Evolutionary conservation across 2,888 invertebrate genomes (phyloP), one percentile per base, ranked within the genome.

Genomic region (Noctua janthina): DNA sequence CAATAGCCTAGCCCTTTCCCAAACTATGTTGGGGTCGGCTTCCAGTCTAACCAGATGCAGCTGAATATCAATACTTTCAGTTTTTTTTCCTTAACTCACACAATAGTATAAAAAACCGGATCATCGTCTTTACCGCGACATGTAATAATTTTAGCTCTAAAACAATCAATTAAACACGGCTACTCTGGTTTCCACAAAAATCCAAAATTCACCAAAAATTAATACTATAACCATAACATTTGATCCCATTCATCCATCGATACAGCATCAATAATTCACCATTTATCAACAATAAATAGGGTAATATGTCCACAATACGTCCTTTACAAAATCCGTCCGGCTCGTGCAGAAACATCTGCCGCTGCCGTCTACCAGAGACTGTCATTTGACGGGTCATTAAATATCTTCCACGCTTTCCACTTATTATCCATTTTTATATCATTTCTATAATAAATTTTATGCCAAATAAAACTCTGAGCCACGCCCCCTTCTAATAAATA

Each of bases 341-440:
- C 93, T 93, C 93, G 94, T 94, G 94, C 90, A 92, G 87, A 88
- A 91, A 91, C 95, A 95, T 94, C 95, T 95, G 95, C 89, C 88
- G 54, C 95, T 95, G 95, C 89, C 88, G 54, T 17, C 59, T n/a
- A 59, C 13, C 76, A 85, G 79, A 39, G 39, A 84, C 82, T 86
- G n/a, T 84, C 89, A 94, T 96, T 95, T 94, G 93, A 84, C 94
- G 95, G 92, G 87, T 95, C 96, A 96, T 96, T 96, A 93, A 94
- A 92, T 91, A 87, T 86, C 87, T 87, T 87, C 84, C 95, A 96
- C 96, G 95, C 95, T 95, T 96, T 94, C 93, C 95, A 95, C 95
- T 94, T 94, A 96, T 95, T 94, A 96, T 93, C 93, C 81, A 95
- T 95, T 95, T 96, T 95, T 95, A 95, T 95, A 93, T 94, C 92